These are phyloP conservation scores for Philereme transversata DNA, from an alignment of 2,888 invertebrate species.

Conservation along the genomic window DNA sequence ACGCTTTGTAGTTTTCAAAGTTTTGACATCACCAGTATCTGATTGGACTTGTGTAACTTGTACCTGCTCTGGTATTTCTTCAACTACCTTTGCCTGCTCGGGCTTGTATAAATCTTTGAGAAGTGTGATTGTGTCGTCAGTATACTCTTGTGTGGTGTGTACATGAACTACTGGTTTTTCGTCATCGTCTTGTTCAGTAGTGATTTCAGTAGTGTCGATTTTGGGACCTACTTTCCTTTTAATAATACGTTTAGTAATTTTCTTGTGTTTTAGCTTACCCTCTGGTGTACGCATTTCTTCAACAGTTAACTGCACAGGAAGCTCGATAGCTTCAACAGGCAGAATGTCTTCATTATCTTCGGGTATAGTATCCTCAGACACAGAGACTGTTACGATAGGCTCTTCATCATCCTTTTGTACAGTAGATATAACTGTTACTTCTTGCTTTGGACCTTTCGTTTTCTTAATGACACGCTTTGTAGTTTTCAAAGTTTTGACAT, in stretches of 20 bases:
- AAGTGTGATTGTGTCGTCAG: constrained; percentile 38
- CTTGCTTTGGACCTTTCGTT: constrained; percentile 12
- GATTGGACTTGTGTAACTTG: constrained; percentile 24
- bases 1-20: constrained; percentile 24
- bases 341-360: constrained; percentile 35
- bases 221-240: constrained; percentile 59
- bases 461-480: constrained; percentile 8
- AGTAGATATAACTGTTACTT: constrained; percentile 8
- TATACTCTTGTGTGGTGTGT: constrained; percentile 46
- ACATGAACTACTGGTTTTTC: constrained; percentile 51
- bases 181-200: constrained; percentile 52
- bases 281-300: constrained; percentile 49
- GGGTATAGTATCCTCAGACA: constrained; percentile 57
- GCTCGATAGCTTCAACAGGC: constrained; percentile 53
- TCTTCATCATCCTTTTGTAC: constrained; percentile 10
- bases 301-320: constrained; percentile 50
- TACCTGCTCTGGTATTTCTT: constrained; percentile 52
- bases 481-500: constrained; percentile 48
- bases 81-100: constrained; percentile 20
- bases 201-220: constrained; percentile 60
- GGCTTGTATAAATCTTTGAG: constrained; percentile 31
- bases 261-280: constrained; percentile 46
- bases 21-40: constrained; percentile 21
- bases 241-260: constrained; percentile 35
- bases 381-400: constrained; percentile 49